Base-by-base conservation (phyloP, 2,797 vertebrate species). In the Parauchenoglanis punctatus region DNA sequence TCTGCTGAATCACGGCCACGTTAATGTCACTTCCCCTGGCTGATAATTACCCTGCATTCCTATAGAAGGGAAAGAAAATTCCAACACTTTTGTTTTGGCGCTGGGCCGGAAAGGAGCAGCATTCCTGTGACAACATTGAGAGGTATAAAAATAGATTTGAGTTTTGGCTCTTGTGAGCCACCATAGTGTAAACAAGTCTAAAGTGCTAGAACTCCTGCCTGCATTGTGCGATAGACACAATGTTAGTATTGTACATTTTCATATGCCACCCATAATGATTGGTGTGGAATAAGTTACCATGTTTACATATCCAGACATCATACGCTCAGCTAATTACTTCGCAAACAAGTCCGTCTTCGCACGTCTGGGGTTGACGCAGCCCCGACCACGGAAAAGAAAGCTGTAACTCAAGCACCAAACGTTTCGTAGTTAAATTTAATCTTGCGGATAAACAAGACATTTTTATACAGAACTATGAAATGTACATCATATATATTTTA, bases 381-480 rank as follows among this genome's bases (percentile, higher is more conserved):
- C 15, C 1, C 7, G 18, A 25, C 3, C 18, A 25, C 70, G 88
- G 84, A 84, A 54, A 44, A 87, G 35, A 92, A 85, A 72, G 68
- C 88, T 87, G 89, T 35, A 77, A 92, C 78, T 91, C 73, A 63
- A 18, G 63, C 28, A 92, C 3, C 91, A 91, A 63, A 81, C 13
- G 7, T 77, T 93, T 92, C 91, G 40, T 91, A 92, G 92, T 93
- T 94, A 92, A 90, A 93, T 96, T 95, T 95, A 93, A 95, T 96
- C 88, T 90, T 87, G 52, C 67, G 67, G 49, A 86, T 87, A 85
- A 91, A 91, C 84, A 73, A 91, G 91, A 85, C 73, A 85, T 88
- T 84, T 89, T 85, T 91, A 95, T 91, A 92, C 93, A 91, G 82
- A 92, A 91, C 92, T 94, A 94, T 93, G 86, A 94, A 91, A 91